These are phyloP conservation scores for Dexiosoma caninum DNA, from an alignment of 2,888 invertebrate species.

Conservation along the genomic window DNA sequence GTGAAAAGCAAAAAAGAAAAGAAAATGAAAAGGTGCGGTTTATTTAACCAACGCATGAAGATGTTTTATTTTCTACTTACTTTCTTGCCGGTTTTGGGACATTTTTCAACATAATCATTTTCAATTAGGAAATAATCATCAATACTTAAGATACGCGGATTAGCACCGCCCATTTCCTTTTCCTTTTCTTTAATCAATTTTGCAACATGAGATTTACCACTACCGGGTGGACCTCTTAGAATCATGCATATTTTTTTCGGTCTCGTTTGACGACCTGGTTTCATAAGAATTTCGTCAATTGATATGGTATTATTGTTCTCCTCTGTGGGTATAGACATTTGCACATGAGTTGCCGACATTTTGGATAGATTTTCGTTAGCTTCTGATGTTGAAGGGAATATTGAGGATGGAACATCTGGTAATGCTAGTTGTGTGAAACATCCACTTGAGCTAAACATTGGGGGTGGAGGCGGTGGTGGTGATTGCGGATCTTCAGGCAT, in stretches of 20 bases:
- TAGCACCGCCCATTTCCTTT: conserved; percentile 90
- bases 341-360: conserved; percentile 65
- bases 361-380: conserved; percentile 68
- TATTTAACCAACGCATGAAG: background rate
- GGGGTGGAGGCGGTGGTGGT: conserved; percentile 64
- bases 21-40: background rate
- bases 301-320: conserved; percentile 79
- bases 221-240: conserved; percentile 94
- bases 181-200: conserved; percentile 90
- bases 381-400: conserved; percentile 71
- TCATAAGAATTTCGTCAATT: conserved; percentile 90
- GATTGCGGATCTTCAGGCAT: conserved; percentile 42
- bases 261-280: conserved; percentile 88
- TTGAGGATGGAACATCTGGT: conserved; percentile 34
- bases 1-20: background rate
- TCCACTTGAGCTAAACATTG: conserved; percentile 56
- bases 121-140: conserved; percentile 98
- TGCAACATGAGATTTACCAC: conserved; percentile 94
- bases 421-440: background rate
- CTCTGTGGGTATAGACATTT: conserved; percentile 70
- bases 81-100: conserved; percentile 76
- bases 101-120: conserved; percentile 83
- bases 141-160: conserved; percentile 94
- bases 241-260: conserved; percentile 90
- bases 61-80: conserved; percentile 58